Evolutionary conservation across 2,888 invertebrate genomes (phyloP), one percentile per base, ranked within the genome.

Genomic region (Drosophila nr. perissopoda): DNA sequence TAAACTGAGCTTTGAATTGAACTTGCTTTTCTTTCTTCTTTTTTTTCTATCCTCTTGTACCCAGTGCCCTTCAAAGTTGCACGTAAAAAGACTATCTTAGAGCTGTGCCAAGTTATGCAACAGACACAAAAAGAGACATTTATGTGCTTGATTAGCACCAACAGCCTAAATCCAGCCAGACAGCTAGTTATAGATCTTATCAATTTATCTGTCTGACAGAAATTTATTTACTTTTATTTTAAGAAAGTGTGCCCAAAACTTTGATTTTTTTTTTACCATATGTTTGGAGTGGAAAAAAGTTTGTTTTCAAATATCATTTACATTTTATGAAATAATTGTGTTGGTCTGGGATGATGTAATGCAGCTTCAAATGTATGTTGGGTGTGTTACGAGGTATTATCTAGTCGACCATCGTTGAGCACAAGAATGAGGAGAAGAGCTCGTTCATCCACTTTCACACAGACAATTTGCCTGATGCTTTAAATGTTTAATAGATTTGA

Each of bases 1-100:
- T 83, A 61, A 53, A 72, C 73, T 78, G 76, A 63, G 71, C 62
- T 76, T 75, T 57, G 59, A 68, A 68, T 45, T 67, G 25, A 40
- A 63, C 25, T 62, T 58, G 57, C 42, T 40, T 64, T 38, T 6
- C 25, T n/a, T 2, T 8, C 13, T 25, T 52, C 27, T 34, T 8
- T 27, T 33, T 16, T 27, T 57, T 7, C 4, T 13, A 27, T 13
- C 45, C 45, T 25, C 25, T 11, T 11, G 7, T 36, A 27, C 4
- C 7, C 27, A n/a, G 18, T 36, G 36, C 4, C 18, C 27, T 27
- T 25, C n/a, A n/a, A 7, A 34, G 10, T 10, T 21, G 18, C 21
- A 25, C 4, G 4, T 6, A 2, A 27, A 54, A 36, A 11, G 7
- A n/a, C 6, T 18, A 34, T 25, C 34, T 18, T 25, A 1, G 25